phyloP scores from a whole-genome alignment of 2,888 invertebrate species.

The Papilio gigon region DNA sequence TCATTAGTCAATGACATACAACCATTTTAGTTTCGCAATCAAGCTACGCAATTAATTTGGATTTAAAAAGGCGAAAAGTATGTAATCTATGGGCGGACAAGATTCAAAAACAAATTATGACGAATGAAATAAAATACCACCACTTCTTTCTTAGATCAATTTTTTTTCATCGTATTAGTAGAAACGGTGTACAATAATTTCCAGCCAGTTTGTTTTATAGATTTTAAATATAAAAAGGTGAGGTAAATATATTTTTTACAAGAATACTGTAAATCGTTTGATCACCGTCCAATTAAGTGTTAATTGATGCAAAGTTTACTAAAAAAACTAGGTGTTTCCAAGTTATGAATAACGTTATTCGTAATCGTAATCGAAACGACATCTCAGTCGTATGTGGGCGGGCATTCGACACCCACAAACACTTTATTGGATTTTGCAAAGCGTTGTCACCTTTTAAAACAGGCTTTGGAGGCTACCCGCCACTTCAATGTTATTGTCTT shows the following conservation, averaged over 20 bases:
- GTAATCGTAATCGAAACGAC: too few species aligned
- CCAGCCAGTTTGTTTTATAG: too few species aligned
- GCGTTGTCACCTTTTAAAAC: conserved; percentile 38
- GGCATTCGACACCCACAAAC: conserved; percentile 29
- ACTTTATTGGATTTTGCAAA: conserved; percentile 35
- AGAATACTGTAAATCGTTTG: too few species aligned
- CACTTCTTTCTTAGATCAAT: background rate
- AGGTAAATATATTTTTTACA: too few species aligned
- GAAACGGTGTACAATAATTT: too few species aligned
- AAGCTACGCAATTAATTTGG: conserved; percentile 22
- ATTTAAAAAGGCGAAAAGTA: conserved; percentile 9
- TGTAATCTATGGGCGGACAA: conserved; percentile 18
- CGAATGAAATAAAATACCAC: conserved; percentile 1
- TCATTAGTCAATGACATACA: conserved; percentile 1
- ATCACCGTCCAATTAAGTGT: too few species aligned
- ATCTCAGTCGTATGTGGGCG: conserved; percentile 22
- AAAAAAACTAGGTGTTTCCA: too few species aligned
- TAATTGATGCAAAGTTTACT: too few species aligned
- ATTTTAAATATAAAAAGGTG: too few species aligned
- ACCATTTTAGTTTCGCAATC: conserved; percentile 36
- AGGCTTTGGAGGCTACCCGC: conserved; percentile 32
- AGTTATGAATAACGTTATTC: too few species aligned
- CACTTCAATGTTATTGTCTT: conserved; percentile 32
- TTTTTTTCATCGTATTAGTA: too few species aligned
- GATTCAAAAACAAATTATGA: background rate